Conservation (phyloP, 2,888 invertebrate genomes). For the Drosophila macrospina region DNA sequence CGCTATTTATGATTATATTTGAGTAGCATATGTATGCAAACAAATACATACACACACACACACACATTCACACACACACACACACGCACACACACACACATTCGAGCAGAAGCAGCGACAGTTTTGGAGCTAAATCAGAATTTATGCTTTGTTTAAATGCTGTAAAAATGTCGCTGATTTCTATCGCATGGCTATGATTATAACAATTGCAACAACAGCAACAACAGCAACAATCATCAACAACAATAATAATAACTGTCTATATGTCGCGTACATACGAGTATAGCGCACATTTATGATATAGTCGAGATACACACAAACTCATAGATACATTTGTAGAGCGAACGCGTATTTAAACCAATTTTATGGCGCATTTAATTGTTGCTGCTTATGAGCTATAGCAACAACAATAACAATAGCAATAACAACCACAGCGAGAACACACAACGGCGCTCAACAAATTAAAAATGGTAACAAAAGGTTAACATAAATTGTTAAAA, state of each 20-base stretch:
- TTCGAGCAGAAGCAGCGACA: conserved; percentile 55
- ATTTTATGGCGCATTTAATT: conserved; percentile 82
- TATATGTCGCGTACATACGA: conserved; percentile 54
- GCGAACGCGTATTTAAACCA: conserved; percentile 70
- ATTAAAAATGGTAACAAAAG: conserved; percentile 80
- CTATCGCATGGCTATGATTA: conserved; percentile 79
- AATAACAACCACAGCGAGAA: background rate
- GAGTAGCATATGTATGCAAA: conserved; percentile 57
- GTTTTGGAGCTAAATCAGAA: conserved; percentile 78
- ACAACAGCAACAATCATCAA: conserved; percentile 36
- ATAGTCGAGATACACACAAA: conserved; percentile 18
- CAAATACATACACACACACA: conserved; percentile 21
- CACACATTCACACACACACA: background rate
- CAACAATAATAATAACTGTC: conserved; percentile 70
- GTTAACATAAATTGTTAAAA: conserved; percentile 81
- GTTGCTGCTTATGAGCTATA: conserved; percentile 72
- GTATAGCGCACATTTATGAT: conserved; percentile 46
- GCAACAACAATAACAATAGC: conserved; percentile 37
- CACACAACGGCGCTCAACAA: conserved; percentile 39
- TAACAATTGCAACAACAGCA: conserved; percentile 64
- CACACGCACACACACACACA: background rate
- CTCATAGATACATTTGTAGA: conserved; percentile 33
- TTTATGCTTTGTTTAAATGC: conserved; percentile 83
- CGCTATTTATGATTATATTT: conserved; percentile 56
- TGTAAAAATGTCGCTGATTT: conserved; percentile 83